These are phyloP conservation scores for Bombus fervidus DNA, from an alignment of 1,140 invertebrate species.

Conservation along the genomic window DNA sequence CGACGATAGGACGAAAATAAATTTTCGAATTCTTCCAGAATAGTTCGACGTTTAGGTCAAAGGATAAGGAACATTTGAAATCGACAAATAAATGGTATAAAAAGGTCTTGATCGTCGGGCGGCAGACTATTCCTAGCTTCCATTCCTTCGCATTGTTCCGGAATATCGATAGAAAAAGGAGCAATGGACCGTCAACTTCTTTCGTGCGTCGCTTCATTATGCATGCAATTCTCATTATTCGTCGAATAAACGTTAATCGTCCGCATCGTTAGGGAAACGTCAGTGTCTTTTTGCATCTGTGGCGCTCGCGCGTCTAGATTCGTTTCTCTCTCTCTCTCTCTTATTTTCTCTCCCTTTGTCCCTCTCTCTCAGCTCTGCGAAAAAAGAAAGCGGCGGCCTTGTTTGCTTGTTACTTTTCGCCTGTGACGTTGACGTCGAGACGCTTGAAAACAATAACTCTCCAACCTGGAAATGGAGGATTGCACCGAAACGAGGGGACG, in stretches of 20 bases:
- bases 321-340: neutral
- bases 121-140: neutral
- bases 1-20: neutral
- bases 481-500: neutral
- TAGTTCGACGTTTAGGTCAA: too few relatives aligned
- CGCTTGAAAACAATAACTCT: neutral
- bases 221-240: conserved; percentile 36
- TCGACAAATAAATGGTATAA: neutral
- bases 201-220: conserved; percentile 32
- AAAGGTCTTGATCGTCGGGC: neutral
- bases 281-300: neutral
- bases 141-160: neutral
- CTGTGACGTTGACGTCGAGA: neutral
- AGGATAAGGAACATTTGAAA: neutral
- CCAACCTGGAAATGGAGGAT: neutral
- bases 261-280: conserved; percentile 8
- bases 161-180: conserved; percentile 25
- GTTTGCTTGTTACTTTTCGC: neutral
- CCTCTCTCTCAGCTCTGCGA: neutral
- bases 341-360: neutral
- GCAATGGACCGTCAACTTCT: neutral
- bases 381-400: neutral
- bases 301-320: neutral
- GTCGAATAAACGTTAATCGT: conserved; percentile 31
- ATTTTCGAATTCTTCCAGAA: neutral